Evolutionary conservation across 2,797 vertebrate species (phyloP), one percentile per base, ranked within the genome.

Genomic region (Harpagifer antarcticus): DNA sequence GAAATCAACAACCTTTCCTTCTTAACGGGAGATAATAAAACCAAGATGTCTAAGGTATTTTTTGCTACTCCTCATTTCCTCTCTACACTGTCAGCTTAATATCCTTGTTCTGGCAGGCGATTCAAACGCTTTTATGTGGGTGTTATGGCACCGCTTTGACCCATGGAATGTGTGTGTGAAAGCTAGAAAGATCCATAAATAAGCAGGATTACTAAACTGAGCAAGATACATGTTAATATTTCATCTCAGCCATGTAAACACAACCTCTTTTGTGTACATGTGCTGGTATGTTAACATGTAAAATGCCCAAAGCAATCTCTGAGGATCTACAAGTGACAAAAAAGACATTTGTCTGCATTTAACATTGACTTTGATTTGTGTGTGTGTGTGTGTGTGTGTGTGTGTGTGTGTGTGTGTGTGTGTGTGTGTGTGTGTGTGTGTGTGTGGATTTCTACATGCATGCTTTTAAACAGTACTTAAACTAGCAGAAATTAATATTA

Each of bases 1-100:
- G 98, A 99, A 95, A 99, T 99, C 91, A 99, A 99, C 93, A 99
- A 99, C 88, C 96, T 99, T 75, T 97, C 98, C 59, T 99, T 99
- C 93, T 95, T 99, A 91, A 99, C 97, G 47, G 98, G 97, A 72
- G 98, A 99, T 89, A 98, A 93, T 94, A 99, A 99, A 92, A 98
- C 96, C 93, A 99, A 99, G 94, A 97, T 99, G 96, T 96, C 98
- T 43, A 99, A 99, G 96, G 98, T 99, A 96, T 91, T 75, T 56
- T 27, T 76, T 50, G 54, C 15, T 17, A 4, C 27, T 31, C 6
- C 23, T 4, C 9, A 14, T 15, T 52, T 0, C 1, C 5, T 23
- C 48, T 23, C 33, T 27, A 71, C 31, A 4, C 27, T 45, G 1
- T 52, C 27, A 27, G 27, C 4, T 27, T 27, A 27, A 0, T 58